Evolutionary conservation across 2,797 vertebrate species (phyloP), one percentile per base, ranked within the genome.

Genomic region (Gila robusta): DNA sequence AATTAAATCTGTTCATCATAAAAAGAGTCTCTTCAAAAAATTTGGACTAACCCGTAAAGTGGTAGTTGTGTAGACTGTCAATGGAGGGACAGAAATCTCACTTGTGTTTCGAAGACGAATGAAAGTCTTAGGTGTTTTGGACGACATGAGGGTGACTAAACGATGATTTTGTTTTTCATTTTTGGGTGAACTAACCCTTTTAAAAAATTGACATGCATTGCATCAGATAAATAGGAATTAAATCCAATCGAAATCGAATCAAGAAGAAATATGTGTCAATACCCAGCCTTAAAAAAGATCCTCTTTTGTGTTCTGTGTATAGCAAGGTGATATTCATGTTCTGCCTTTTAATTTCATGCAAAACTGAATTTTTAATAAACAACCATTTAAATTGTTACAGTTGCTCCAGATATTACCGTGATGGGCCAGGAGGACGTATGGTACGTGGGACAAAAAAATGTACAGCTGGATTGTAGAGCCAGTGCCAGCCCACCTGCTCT

Each of bases 401-500:
- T 98, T 95, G 96, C 96, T 54, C 98, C 98, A 52, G 94, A 96
- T 89, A 96, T 99, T 88, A 96, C 96, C 35, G 94, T 99, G 88
- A 93, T 92, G 84, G 97, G 96, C 69, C 94, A 94, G 89, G 94
- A 97, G 92, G 95, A 96, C 79, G 97, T 96, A 90, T 98, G 97
- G 98, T 98, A 97, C 87, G 96, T 96, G 76, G 98, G 98, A 91
- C 96, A 98, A 94, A 94, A 94, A 84, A 96, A 97, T 32, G 97
- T 98, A 89, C 96, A 95, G 92, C 96, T 99, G 85, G 96, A 94
- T 72, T 99, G 98, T 92, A 96, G 95, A 90, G 97, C 97, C 92
- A 97, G 95, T 92, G 97, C 98, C 90, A 99, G 99, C 94, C 98
- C 98, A 77, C 94, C 97, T 47, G 96, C 96, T 28, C 94, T 93